Conservation (phyloP, 2,797 vertebrate genomes). For the Sebastes trivittatus region DNA sequence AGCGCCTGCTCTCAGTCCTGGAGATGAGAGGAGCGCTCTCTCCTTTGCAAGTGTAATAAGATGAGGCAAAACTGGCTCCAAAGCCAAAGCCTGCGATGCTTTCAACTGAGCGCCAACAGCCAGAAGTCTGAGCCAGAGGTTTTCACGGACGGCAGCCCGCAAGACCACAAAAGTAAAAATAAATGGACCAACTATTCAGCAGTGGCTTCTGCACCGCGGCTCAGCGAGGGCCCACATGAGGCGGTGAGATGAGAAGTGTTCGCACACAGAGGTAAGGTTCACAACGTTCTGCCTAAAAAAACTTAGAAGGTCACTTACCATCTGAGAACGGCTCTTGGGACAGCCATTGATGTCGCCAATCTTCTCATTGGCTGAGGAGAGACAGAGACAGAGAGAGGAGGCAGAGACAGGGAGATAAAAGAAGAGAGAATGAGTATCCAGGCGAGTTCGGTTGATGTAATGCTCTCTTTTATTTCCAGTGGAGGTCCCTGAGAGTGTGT, state of each 20-base stretch:
- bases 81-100: slow-evolving; percentile 54
- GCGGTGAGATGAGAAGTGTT: slow-evolving; percentile 13
- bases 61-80: slow-evolving; percentile 48
- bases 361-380: slow-evolving; percentile 93
- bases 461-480: slow-evolving; percentile 42
- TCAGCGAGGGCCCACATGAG: slow-evolving; percentile 15
- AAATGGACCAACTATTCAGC: slow-evolving; percentile 49
- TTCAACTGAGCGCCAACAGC: slow-evolving; percentile 64
- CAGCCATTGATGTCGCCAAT: slow-evolving; percentile 98
- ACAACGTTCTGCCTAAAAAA: slow-evolving; percentile 45
- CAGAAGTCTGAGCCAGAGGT: slow-evolving; percentile 65
- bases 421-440: slow-evolving; percentile 24
- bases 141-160: slow-evolving; percentile 52
- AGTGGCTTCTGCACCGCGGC: slow-evolving; percentile 30
- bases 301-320: slow-evolving; percentile 86
- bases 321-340: slow-evolving; percentile 96
- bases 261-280: slow-evolving; percentile 37
- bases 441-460: slow-evolving; percentile 20
- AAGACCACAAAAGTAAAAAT: slow-evolving; percentile 70
- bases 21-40: slow-evolving; percentile 27
- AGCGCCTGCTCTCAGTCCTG: not conserved
- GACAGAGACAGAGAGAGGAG: slow-evolving; percentile 26
- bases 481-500: slow-evolving; percentile 14
- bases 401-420: slow-evolving; percentile 33
- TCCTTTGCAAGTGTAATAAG: slow-evolving; percentile 54